Evolutionary conservation across 1,140 invertebrate genomes (phyloP).

Genomic region (Anoplophora glabripennis): DNA sequence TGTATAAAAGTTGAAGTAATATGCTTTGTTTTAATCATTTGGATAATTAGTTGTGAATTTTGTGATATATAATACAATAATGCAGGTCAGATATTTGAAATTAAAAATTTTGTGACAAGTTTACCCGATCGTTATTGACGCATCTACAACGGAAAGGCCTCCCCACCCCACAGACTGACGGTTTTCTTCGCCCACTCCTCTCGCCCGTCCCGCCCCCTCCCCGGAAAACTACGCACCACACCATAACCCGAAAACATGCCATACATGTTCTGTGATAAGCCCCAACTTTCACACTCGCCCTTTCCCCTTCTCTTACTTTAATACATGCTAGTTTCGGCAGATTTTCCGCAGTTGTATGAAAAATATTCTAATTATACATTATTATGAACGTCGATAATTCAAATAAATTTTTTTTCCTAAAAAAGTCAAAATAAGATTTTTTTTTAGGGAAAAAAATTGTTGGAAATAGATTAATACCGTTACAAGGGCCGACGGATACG

Average conservation of each 20-base stretch:
- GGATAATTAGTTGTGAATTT: constrained; percentile 15
- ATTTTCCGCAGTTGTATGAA: too few relatives aligned
- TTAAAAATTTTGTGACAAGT: constrained; percentile 14
- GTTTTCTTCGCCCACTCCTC: too few relatives aligned
- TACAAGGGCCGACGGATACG: too few relatives aligned
- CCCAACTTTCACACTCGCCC: constrained; percentile 11
- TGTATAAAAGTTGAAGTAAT: constrained; percentile 5
- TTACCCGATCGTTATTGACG: too few relatives aligned
- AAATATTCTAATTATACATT: too few relatives aligned
- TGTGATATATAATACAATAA: constrained; percentile 18
- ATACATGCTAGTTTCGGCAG: too few relatives aligned
- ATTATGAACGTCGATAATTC: too few relatives aligned
- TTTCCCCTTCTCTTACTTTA: neutral
- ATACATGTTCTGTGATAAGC: constrained; percentile 60
- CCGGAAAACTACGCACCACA: neutral
- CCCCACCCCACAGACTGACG: neutral
- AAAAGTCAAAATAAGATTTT: too few relatives aligned
- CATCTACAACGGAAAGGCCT: too few relatives aligned
- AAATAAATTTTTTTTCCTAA: too few relatives aligned
- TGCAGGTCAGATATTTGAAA: constrained; percentile 1
- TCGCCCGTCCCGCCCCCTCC: neutral
- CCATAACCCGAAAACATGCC: constrained; percentile 44
- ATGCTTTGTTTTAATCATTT: constrained; percentile 10
- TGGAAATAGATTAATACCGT: too few relatives aligned
- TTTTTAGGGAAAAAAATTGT: too few relatives aligned